Evolutionary conservation across 1,140 invertebrate genomes (phyloP), one percentile per base, ranked within the genome.

Genomic region (Drosophila truncata): DNA sequence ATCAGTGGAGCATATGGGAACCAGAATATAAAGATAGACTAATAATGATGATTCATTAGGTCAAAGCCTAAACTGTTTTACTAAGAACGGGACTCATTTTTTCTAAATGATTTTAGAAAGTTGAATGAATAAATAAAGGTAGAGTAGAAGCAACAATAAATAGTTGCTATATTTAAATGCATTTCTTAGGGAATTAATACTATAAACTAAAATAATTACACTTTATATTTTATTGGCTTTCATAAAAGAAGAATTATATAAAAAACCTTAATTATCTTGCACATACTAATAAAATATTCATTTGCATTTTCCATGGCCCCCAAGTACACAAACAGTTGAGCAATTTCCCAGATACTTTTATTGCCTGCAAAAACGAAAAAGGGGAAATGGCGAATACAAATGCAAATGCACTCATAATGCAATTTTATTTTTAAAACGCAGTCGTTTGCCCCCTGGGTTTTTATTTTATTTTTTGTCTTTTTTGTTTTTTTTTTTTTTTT

Each of bases 391-490:
- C 67, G 64, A 73, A 82, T 73, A 60, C 73, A 81, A 59, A 64
- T 49, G 60, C 74, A 62, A 86, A 71, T 86, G 82, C 64, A 66
- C 70, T 86, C 83, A 86, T 86, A 86, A 86, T 86, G 83, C 84
- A 86, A 88, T 88, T 86, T 86, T 86, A 88, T 88, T 86, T 86
- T 88, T 88, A 88, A 86, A 83, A 80, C 84, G 63, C 55, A 82
- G 65, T 76, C 79, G 60, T 75, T 82, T 82, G 39, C 55, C 47
- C 37, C 47, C 16, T 25, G 46, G 50, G 10, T 35, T 44, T 31
- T 55, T 33, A 46, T n/a, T n/a, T n/a, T n/a, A n/a, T n/a, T 70
- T 80, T 59, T 33, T 25, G 44, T 54, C 33, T 41, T 31, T 60
- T 54, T 33, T 35, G 42, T 42, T 33, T 49, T 29, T 60, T 41